Base-by-base conservation (phyloP, 2,797 vertebrate species). In the Sebastes kiyomatsui region DNA sequence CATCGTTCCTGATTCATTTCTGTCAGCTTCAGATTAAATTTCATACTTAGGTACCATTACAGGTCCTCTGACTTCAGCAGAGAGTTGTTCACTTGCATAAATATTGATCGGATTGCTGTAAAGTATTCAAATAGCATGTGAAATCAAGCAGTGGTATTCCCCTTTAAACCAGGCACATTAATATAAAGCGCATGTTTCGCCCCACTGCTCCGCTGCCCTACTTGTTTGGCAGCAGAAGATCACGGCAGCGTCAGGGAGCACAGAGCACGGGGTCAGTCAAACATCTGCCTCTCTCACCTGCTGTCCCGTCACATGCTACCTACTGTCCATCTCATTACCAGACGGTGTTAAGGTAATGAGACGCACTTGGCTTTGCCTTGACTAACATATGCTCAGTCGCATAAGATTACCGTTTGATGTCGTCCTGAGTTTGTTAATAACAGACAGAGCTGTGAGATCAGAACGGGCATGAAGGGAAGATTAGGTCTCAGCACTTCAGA, bases 221-320 rank as follows among this genome's bases (percentile, higher is more conserved):
- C 81, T 88, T 89, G 80, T 87, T 89, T 77, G 86, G 73, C 85
- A 77, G 79, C 62, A 72, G 77, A 86, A 46, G 80, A 87, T 90
- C 83, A 86, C 16, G 1, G 67, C 1, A 22, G 68, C 83, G 82
- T 91, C 89, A 77, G 87, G 71, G 78, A 82, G 80, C 33, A 54
- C 75, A 10, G 42, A 80, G 81, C 68, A 75, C 5, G 49, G 75
- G 88, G 93, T 92, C 92, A 93, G 64, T 81, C 83, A 72, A 89
- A 92, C 92, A 93, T 91, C 93, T 93, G 90, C 80, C 78, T 84
- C 73, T 46, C 87, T 90, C 91, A 92, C 88, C 90, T 87, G 87
- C 79, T 71, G 80, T 89, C 77, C 84, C 68, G 28, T 90, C 91
- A 88, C 85, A 81, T 10, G 72, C 65, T 86, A 86, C 82, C 87